Percentiles rank a stretch among this genome's conserved stretches.
These are phyloP conservation scores for Drosophila bifasciata DNA, from an alignment of 1,140 invertebrate genomes.

Conservation along the genomic window DNA sequence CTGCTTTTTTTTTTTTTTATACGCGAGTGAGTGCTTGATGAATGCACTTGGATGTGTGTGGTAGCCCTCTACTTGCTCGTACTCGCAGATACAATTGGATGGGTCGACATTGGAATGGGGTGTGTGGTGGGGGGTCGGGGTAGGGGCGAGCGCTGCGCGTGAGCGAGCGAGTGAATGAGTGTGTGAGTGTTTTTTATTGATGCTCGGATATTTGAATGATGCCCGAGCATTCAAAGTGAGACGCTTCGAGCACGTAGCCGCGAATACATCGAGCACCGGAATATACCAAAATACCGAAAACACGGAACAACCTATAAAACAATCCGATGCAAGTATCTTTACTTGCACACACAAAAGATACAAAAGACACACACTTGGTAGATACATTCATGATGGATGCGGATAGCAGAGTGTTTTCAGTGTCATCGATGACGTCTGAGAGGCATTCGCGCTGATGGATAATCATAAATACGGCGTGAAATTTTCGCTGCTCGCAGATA, in stretches of 20 bases:
- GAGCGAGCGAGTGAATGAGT: conserved; percentile 22
- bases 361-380: conserved; percentile 37
- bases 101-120: conserved; percentile 41
- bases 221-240: conserved; percentile 84
- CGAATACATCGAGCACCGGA: conserved; percentile 64
- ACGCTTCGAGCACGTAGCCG: conserved; percentile 84
- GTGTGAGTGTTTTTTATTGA: conserved; percentile 81
- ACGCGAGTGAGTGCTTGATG: conserved; percentile 44
- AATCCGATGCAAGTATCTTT: conserved; percentile 37
- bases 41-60: conserved; percentile 56
- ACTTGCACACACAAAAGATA: conserved; percentile 10
- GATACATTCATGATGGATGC: conserved; percentile 74
- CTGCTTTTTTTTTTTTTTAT: conserved; percentile 43
- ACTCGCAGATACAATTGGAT: conserved; percentile 80
- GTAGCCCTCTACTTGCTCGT: conserved; percentile 67
- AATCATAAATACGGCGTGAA: conserved; percentile 62
- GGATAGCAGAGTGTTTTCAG: conserved; percentile 63
- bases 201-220: conserved; percentile 84
- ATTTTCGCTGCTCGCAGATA: conserved; percentile 38
- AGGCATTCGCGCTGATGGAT: conserved; percentile 61
- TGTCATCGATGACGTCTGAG: conserved; percentile 68
- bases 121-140: conserved; percentile 24
- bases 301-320: conserved; percentile 16
- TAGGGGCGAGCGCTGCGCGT: conserved; percentile 15
- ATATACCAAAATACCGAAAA: conserved; percentile 18